A percentile compares a stretch with the other conserved stretches of the same genome.
Conservation (phyloP, 2,888 invertebrate species). For the Ectemnius cavifrons region DNA sequence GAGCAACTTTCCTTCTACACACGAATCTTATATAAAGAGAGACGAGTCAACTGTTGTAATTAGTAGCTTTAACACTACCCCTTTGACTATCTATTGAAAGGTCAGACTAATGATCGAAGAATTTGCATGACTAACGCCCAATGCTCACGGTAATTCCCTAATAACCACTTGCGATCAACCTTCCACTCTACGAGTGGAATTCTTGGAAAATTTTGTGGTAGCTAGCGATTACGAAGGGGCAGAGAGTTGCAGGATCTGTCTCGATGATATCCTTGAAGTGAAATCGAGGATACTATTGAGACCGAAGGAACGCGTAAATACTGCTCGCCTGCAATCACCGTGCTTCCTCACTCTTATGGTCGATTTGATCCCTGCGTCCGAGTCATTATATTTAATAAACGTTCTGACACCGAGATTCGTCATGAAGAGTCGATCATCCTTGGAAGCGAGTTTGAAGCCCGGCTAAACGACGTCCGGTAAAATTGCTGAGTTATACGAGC, state of each 20-base stretch:
- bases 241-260: slow-evolving; percentile 23
- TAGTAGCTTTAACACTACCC: slow-evolving; percentile 1
- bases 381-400: slow-evolving; percentile 76
- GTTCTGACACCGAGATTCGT: slow-evolving; percentile 60
- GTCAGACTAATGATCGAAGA: slow-evolving; percentile 32
- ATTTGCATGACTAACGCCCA: slow-evolving; percentile 44
- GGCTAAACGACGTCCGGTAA: slow-evolving; percentile 43
- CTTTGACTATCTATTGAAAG: slow-evolving; percentile 29
- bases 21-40: slow-evolving; percentile 10
- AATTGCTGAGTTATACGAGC: slow-evolving; percentile 35
- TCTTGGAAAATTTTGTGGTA: slow-evolving; percentile 33
- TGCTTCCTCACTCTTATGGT: slow-evolving; percentile 16
- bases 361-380: slow-evolving; percentile 53
- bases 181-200: slow-evolving; percentile 35
- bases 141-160: slow-evolving; percentile 37
- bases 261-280: slow-evolving; percentile 42
- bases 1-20: slow-evolving; percentile 1
- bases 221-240: not conserved
- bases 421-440: not conserved
- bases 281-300: slow-evolving; percentile 24
- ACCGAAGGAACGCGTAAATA: not conserved
- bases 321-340: slow-evolving; percentile 17
- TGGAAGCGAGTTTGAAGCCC: slow-evolving; percentile 39
- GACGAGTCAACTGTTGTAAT: slow-evolving; percentile 8
- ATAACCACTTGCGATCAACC: slow-evolving; percentile 38